Conservation (phyloP, 2,888 invertebrate species). For the Lasius platythorax region DNA sequence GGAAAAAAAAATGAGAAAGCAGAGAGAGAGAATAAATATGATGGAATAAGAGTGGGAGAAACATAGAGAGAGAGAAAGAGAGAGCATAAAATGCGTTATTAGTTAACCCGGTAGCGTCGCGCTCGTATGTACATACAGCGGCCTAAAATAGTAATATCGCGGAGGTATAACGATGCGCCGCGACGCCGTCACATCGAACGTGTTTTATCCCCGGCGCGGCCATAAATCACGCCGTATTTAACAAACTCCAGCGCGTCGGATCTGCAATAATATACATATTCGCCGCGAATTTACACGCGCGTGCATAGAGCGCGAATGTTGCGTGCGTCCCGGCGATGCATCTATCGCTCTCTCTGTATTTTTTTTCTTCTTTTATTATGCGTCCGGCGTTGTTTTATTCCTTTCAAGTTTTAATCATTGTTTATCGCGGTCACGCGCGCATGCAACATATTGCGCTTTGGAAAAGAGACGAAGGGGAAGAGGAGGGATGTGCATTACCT, state of each 20-base stretch:
- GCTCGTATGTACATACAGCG: not conserved
- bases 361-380: constrained; percentile 49
- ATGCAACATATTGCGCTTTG: constrained; percentile 32
- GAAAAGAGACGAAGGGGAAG: not conserved
- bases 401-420: constrained; percentile 64
- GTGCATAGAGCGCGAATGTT: constrained; percentile 40
- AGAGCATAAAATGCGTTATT: constrained; percentile 52
- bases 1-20: not conserved
- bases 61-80: not conserved
- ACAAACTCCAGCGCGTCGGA: constrained; percentile 66
- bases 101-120: constrained; percentile 51
- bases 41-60: not conserved
- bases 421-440: constrained; percentile 64
- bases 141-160: constrained; percentile 55
- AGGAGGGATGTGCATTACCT: constrained; percentile 19
- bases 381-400: constrained; percentile 37
- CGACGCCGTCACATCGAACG: constrained; percentile 66
- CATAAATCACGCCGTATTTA: constrained; percentile 72
- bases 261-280: constrained; percentile 72
- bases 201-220: constrained; percentile 68
- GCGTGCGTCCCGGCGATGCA: constrained; percentile 32
- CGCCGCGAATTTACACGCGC: constrained; percentile 66
- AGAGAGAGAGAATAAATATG: not conserved
- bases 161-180: constrained; percentile 53
- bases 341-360: constrained; percentile 21